Percentiles rank a stretch among this genome's conserved stretches.
Evolutionary conservation across 2,888 invertebrate species (phyloP).

Genomic region (Drosophila koepferae): DNA sequence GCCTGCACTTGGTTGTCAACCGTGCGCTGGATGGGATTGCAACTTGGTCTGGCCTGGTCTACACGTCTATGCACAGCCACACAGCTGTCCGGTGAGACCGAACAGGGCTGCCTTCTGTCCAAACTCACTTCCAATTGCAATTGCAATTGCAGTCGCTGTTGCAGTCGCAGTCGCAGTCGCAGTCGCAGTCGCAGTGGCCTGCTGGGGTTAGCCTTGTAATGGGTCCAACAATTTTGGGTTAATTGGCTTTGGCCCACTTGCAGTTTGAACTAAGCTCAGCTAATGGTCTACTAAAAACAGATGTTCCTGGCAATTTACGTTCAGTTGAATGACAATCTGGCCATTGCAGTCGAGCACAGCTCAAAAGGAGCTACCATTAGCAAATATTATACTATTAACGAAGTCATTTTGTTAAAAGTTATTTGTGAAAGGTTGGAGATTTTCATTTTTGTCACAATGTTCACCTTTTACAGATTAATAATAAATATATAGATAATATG

Average conservation of each 20-base stretch:
- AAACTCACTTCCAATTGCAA: constrained; percentile 6
- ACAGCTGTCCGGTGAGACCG: constrained; percentile 52
- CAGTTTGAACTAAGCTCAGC: constrained; percentile 10
- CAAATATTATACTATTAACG: neutral
- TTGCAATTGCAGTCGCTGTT: neutral
- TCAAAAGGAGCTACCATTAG: constrained; percentile 9
- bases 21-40: constrained; percentile 46
- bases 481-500: neutral
- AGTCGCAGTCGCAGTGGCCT: constrained; percentile 31
- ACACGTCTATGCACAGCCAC: constrained; percentile 10
- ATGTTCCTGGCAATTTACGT: constrained; percentile 37
- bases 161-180: constrained; percentile 5
- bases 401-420: neutral
- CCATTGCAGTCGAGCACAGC: constrained; percentile 32
- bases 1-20: constrained; percentile 78
- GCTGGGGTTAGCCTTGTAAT: constrained; percentile 35
- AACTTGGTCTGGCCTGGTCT: constrained; percentile 26
- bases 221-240: constrained; percentile 51
- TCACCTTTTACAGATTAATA: neutral
- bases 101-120: constrained; percentile 53
- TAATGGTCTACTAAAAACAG: constrained; percentile 34
- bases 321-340: constrained; percentile 18
- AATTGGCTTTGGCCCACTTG: constrained; percentile 64
- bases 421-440: neutral
- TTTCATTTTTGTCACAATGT: neutral